Base-by-base conservation (phyloP, 2,113 vertebrate genomes). In the Empidonax traillii region DNA sequence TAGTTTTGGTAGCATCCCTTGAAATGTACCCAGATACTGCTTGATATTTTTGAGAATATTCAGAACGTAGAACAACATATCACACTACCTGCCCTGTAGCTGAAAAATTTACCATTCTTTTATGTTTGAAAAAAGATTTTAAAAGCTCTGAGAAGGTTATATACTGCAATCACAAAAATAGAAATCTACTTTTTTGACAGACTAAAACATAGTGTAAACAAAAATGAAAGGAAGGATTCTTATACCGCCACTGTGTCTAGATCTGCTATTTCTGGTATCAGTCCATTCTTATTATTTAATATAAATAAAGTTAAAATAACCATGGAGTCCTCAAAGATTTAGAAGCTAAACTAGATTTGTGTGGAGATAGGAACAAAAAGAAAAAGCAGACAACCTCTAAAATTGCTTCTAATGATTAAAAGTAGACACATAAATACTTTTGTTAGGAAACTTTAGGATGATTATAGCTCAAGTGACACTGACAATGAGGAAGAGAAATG, bases 241-340 rank as follows among this genome's bases (percentile, higher is more conserved):
- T 78, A 53, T 51, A 61, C 27, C 1, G 3, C 21, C 49, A 87
- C 31, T 74, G 9, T 66, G 28, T 87, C 62, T 85, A 87, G 61
- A 81, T 79, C 14, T 76, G 23, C 20, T 87, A 41, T 87, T 89
- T 69, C 49, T 85, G 17, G 44, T 89, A 65, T 56, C n/a, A 55
- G 41, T 31, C 75, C 46, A 52, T 75, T 74, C 65, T 80, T 86
- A 49, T 67, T 82, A 75, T 89, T 91, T 85, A 92, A 94, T 56
- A 93, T 63, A 89, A 90, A 91, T 87, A 91, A 67, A 6, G 20
- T 68, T 92, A 89, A 94, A 95, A 69, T 76, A 91, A 81, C 43
- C 28, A 58, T 27, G 16, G 66, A 75, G 15, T 82, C 41, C 37
- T 89, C 37, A 87, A 76, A 31, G 46, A 61, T 87, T 93, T 89